A percentile compares a stretch with the other conserved stretches of the same genome.
phyloP scores from a whole-genome alignment of 2,113 vertebrate species.

The Pao palembangensis region DNA sequence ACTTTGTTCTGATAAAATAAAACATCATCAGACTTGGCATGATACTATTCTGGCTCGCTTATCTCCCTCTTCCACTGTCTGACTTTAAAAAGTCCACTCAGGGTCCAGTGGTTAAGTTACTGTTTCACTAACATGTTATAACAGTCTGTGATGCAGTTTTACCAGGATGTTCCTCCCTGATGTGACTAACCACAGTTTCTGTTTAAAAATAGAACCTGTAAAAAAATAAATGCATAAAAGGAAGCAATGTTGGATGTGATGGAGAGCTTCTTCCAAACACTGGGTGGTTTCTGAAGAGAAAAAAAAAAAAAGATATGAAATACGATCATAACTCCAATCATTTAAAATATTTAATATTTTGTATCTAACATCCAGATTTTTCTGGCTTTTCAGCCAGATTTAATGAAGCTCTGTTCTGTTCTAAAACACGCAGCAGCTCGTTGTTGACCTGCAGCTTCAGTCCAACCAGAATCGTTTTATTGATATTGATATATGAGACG shows the following conservation, averaged over 20 bases:
- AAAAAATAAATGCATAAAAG: neutral
- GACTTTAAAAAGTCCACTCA: constrained; percentile 18
- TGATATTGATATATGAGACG: no score
- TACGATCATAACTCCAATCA: no score
- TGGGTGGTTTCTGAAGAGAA: no score
- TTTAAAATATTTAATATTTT: no score
- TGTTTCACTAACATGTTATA: constrained; percentile 22
- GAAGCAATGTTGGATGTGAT: neutral
- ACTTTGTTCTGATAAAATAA: no score
- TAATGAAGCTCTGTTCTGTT: no score
- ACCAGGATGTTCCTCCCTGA: neutral
- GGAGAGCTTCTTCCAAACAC: neutral
- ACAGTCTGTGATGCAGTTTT: neutral
- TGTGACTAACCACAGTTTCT: neutral
- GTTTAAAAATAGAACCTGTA: neutral
- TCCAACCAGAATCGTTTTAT: no score
- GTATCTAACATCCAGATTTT: no score
- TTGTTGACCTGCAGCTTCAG: no score
- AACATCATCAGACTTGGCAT: neutral
- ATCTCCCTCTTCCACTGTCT: constrained; percentile 2
- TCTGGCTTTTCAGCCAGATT: no score
- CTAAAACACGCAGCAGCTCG: no score
- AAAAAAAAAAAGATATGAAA: no score
- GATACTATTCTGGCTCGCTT: neutral
- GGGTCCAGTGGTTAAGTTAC: constrained; percentile 30